Conservation (phyloP, 2,113 vertebrate genomes). For the Lates calcarifer region DNA sequence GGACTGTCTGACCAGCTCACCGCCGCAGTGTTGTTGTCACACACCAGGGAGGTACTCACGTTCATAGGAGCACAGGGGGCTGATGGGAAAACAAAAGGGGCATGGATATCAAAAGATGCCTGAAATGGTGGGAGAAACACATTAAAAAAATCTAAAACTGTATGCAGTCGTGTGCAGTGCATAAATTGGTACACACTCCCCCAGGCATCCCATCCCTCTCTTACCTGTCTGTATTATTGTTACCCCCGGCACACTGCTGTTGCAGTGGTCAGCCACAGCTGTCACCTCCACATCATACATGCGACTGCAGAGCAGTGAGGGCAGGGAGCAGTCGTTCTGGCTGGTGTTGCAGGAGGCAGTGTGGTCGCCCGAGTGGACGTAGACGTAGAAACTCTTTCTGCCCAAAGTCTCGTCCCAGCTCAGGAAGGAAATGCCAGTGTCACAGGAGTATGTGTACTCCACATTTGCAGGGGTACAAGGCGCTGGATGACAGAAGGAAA, state of each 20-base stretch:
- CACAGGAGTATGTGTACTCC: slow-evolving; percentile 71
- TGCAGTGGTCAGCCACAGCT: slow-evolving; percentile 77
- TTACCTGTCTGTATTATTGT: slow-evolving; percentile 78
- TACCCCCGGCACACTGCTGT: slow-evolving; percentile 73
- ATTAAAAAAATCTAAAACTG: no score
- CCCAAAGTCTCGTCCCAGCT: slow-evolving; percentile 82
- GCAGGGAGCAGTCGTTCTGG: slow-evolving; percentile 70
- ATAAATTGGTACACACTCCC: no score
- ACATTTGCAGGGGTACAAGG: slow-evolving; percentile 80
- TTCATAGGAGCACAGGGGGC: slow-evolving; percentile 84
- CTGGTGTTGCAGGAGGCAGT: slow-evolving; percentile 51
- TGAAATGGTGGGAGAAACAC: neutral
- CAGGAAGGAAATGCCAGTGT: slow-evolving; percentile 63
- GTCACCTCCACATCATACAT: slow-evolving; percentile 73
- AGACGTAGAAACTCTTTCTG: slow-evolving; percentile 61
- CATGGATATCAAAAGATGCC: neutral
- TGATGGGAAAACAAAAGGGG: slow-evolving; percentile 58
- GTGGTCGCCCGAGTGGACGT: slow-evolving; percentile 42
- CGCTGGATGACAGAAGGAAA: slow-evolving; percentile 65
- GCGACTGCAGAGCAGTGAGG: slow-evolving; percentile 74
- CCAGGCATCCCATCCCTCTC: neutral
- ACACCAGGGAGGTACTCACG: slow-evolving; percentile 76
- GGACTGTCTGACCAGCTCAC: slow-evolving; percentile 79
- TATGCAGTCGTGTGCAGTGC: no score
- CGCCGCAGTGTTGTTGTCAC: slow-evolving; percentile 73